These are phyloP conservation scores for Heliothis virescens DNA, from an alignment of 1,140 invertebrate genomes.

Conservation along the genomic window DNA sequence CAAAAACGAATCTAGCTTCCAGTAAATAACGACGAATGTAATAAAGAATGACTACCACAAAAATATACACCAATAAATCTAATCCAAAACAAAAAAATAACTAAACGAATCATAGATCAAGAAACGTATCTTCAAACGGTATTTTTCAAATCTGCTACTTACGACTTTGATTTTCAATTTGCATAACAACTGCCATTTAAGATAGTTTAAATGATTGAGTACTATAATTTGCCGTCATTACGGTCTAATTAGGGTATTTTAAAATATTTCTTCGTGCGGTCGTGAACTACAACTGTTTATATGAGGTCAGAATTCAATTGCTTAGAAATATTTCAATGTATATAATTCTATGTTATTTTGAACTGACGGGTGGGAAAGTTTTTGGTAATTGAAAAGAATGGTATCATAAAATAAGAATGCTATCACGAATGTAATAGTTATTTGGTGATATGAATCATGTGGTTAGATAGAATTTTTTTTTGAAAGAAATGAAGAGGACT, in stretches of 20 bases:
- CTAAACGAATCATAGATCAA: not conserved
- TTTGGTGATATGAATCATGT: not conserved
- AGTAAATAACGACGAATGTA: not conserved
- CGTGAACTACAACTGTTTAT: slow-evolving; percentile 31
- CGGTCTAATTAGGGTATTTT: slow-evolving; percentile 42
- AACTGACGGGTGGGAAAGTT: slow-evolving; percentile 21
- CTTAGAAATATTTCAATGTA: slow-evolving; percentile 44
- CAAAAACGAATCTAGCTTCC: too few relatives aligned
- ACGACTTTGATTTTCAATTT: slow-evolving; percentile 47
- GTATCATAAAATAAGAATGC: not conserved
- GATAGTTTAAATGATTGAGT: slow-evolving; percentile 45
- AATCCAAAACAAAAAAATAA: not conserved
- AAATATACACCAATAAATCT: not conserved
- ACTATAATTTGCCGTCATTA: slow-evolving; percentile 48
- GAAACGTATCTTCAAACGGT: not conserved
- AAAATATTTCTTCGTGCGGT: slow-evolving; percentile 33
- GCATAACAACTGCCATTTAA: slow-evolving; percentile 47
- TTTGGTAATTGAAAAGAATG: slow-evolving; percentile 41
- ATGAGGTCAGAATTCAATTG: slow-evolving; percentile 47
- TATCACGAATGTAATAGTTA: slow-evolving; percentile 11
- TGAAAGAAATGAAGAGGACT: too few relatives aligned
- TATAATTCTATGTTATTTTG: slow-evolving; percentile 48
- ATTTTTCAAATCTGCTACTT: slow-evolving; percentile 32
- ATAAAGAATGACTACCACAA: not conserved
- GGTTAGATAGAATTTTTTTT: not conserved